phyloP scores from a whole-genome alignment of 2,113 vertebrate genomes.

The Myxocyprinus asiaticus region DNA sequence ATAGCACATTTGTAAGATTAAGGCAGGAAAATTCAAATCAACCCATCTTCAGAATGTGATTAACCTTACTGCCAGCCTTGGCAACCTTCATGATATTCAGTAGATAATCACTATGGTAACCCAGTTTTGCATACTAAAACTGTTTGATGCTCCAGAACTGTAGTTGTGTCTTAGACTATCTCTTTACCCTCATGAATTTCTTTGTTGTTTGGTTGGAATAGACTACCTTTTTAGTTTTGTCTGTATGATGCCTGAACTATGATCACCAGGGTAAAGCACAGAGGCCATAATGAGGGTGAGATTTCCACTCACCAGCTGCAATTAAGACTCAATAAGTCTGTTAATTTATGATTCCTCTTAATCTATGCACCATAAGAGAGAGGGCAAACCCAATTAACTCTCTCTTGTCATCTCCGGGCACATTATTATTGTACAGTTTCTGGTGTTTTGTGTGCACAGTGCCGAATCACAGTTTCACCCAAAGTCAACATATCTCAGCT shows the following conservation, averaged over 20 bases:
- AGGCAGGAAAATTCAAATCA: neutral
- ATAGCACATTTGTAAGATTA: neutral
- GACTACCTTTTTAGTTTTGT: slow-evolving; percentile 1
- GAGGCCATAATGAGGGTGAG: slow-evolving; percentile 13
- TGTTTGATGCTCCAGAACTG: neutral
- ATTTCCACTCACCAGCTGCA: slow-evolving; percentile 12
- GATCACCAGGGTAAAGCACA: neutral
- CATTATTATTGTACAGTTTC: slow-evolving; percentile 2
- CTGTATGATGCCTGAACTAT: neutral
- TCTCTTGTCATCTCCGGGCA: slow-evolving; percentile 11
- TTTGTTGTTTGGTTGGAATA: neutral
- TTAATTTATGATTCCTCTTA: slow-evolving; percentile 44
- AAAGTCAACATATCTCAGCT: neutral
- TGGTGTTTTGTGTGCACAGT: neutral
- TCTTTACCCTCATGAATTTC: slow-evolving; percentile 3
- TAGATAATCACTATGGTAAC: slow-evolving; percentile 13
- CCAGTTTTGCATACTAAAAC: neutral
- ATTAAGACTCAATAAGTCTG: slow-evolving; percentile 27
- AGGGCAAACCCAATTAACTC: slow-evolving; percentile 53
- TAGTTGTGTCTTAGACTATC: neutral
- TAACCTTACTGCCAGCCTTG: neutral
- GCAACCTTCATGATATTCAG: neutral
- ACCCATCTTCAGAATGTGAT: neutral
- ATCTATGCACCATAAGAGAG: slow-evolving; percentile 38
- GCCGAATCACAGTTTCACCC: neutral